Evolutionary conservation across 2,797 vertebrate genomes (phyloP), one percentile per base, ranked within the genome.

Genomic region (Acridotheres tristis): DNA sequence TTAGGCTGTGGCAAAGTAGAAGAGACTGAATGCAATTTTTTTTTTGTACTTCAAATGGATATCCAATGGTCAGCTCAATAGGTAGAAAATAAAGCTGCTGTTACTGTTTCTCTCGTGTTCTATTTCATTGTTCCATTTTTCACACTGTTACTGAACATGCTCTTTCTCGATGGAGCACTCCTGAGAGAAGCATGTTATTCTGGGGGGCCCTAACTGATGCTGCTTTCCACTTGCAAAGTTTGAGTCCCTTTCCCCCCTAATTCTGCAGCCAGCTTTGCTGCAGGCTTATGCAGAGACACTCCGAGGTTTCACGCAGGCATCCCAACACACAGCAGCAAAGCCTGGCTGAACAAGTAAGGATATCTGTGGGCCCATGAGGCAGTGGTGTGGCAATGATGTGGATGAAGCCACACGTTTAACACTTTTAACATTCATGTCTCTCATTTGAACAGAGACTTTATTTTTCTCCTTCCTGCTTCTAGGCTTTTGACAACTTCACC

Each of bases 311-410:
- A 20, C 27, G 26, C 20, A 20, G 42, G 42, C 48, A 5, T 61
- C 8, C 58, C 42, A 30, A 13, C 5, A 34, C 38, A 10, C 14
- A 65, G 26, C 26, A 84, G 40, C 6, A 72, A 53, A 40, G 40
- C 0, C 1, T 65, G 17, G 19, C 36, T 40, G 40, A 75, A 19
- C 12, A 21, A 4, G 1, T 19, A 22, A 51, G 17, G 22, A 3
- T 13, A 14, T 36, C 42, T 14, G 7, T 29, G 42, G 43, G n/a
- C 42, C 51, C 2, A 2, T 17, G 36, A 73, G 40, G 47, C 55
- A 75, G 22, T 2, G 3, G 25, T 21, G 21, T 7, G n/a, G 50
- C 54, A 42, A 34, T 3, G 15, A 21, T 42, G 50, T 54, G 50
- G n/a, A 57, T 81, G 27, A 81, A 75, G 42, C 23, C n/a, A 22